Conservation (phyloP, 2,888 invertebrate genomes). For the Philopedon plagiatum region DNA sequence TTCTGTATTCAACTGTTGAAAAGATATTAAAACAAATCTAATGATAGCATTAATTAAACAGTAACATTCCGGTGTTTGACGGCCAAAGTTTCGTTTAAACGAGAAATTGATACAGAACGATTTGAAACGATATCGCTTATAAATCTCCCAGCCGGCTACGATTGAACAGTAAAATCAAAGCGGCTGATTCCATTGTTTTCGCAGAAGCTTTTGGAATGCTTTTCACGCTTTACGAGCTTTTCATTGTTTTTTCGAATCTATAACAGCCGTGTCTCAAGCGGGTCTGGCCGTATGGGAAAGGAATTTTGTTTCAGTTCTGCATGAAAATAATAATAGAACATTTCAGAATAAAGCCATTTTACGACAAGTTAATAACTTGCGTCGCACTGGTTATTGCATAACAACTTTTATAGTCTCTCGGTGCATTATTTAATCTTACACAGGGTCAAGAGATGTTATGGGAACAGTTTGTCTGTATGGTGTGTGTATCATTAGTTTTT, state of each 20-base stretch:
- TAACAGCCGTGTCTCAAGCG: constrained; percentile 14
- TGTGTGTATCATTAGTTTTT: no score
- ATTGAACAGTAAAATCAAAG: constrained; percentile 26
- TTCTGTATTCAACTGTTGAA: no score
- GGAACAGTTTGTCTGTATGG: no score
- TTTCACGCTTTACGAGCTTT: constrained; percentile 27
- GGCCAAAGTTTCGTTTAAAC: constrained; percentile 3
- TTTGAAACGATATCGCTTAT: constrained; percentile 20
- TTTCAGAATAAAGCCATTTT: not conserved
- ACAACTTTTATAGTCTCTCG: not conserved
- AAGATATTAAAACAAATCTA: no score
- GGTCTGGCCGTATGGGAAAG: constrained; percentile 15
- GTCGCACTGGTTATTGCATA: not conserved
- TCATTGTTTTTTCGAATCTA: constrained; percentile 23
- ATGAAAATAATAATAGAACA: constrained; percentile 1
- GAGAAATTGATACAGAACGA: constrained; percentile 22
- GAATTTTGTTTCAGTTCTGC: constrained; percentile 14
- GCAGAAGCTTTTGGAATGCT: constrained; percentile 19
- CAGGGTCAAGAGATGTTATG: no score
- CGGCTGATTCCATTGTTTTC: constrained; percentile 22
- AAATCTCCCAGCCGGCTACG: constrained; percentile 10
- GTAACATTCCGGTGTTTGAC: constrained; percentile 12
- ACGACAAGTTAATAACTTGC: not conserved
- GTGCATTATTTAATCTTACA: not conserved
- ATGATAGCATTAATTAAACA: constrained; percentile 12